Evolutionary conservation across 2,797 vertebrate genomes (phyloP), one percentile per base, ranked within the genome.

Genomic region (Acanthis flammea): DNA sequence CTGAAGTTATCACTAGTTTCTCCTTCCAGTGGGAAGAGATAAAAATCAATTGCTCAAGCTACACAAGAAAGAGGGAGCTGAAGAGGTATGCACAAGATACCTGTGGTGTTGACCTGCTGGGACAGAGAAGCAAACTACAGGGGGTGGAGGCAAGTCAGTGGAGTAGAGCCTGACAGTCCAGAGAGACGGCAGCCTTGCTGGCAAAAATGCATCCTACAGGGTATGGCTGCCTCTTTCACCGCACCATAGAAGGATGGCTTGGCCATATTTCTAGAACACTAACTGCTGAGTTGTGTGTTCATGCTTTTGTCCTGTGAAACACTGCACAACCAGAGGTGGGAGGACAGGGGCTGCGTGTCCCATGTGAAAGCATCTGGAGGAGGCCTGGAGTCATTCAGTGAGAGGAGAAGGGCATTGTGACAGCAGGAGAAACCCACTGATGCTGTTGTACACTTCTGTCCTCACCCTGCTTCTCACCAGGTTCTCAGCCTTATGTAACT

Each of bases 401-500:
- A 63, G 42, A 77, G 53, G 21, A 88, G 76, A 61, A 81, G 71
- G 28, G n/a, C 39, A 41, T 12, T 42, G n/a, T 21, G 73, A 35
- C 4, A 73, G 33, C 30, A 23, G 44, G 31, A 92, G 42, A 53
- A 93, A 74, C 65, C 17, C 61, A 28, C 33, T 60, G 73, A 80
- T 73, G 25, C 28, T 0, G 0, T 33, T 65, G 60, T 55, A 67
- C 8, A 9, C n/a, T 23, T 6, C 48, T 41, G 39, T 58, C n/a
- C 35, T 54, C 54, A 61, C 14, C 53, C 68, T 1, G 3, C 66
- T 86, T 87, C 66, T 87, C 74, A 39, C 47, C 60, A 63, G 21
- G n/a, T 82, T 88, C 86, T 73, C 60, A 81, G 57, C 57, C 72
- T 94, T 96, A 68, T 48, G 76, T 81, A 92, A 93, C 58, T 62